Conservation (phyloP, 2,113 vertebrate species). For the Hyperopisus bebe region DNA sequence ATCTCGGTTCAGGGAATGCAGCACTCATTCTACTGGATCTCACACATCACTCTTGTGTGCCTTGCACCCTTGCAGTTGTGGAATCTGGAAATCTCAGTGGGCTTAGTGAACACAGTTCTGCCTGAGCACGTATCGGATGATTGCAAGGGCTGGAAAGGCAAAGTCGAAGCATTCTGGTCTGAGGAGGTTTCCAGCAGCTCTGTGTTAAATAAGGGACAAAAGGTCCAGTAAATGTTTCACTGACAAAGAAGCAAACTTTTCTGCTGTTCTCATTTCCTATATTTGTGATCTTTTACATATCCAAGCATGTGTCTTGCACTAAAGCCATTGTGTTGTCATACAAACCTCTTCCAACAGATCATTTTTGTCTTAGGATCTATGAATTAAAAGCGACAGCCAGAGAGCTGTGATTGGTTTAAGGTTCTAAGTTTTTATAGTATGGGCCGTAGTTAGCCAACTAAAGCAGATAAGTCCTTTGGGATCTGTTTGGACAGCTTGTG, state of each 20-base stretch:
- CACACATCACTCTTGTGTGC: background rate
- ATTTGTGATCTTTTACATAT: background rate
- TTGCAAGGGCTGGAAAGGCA: background rate
- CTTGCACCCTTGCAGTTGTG: background rate
- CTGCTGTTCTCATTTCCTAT: background rate
- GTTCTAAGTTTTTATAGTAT: background rate
- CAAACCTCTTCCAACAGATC: background rate
- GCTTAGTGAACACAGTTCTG: background rate
- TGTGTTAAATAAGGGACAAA: background rate
- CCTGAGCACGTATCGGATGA: background rate
- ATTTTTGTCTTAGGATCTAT: background rate
- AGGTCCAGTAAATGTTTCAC: background rate
- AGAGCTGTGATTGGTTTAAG: background rate
- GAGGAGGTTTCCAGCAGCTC: background rate
- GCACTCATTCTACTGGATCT: background rate
- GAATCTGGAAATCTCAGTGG: background rate
- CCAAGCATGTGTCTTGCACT: background rate
- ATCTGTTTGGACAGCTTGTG: constrained; percentile 1
- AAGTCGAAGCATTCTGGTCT: background rate
- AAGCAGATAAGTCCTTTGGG: background rate
- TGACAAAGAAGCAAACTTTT: background rate
- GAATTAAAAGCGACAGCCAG: background rate
- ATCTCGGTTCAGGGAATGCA: background rate
- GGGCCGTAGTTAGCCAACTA: background rate
- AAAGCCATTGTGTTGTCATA: background rate